Conservation (phyloP, 2,888 invertebrate species). For the Tyria jacobaeae region DNA sequence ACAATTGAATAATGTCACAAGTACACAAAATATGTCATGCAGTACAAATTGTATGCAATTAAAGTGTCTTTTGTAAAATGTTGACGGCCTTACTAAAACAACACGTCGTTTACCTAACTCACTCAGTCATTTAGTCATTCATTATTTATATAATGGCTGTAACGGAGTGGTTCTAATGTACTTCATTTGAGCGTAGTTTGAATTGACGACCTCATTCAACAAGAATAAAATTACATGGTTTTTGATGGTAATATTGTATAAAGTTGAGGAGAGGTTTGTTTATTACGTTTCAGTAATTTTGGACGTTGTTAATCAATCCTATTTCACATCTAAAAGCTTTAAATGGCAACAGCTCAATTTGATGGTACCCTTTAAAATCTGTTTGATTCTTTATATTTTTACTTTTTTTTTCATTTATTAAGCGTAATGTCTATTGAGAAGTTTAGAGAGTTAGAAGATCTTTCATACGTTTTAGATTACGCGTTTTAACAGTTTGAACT, state of each 20-base stretch:
- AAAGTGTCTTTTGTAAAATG: conserved; percentile 54
- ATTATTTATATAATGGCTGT: conserved; percentile 57
- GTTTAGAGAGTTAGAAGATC: background rate
- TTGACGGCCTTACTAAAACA: conserved; percentile 46
- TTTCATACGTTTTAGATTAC: background rate
- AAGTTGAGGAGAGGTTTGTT: background rate
- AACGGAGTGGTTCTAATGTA: conserved; percentile 6
- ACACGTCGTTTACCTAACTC: conserved; percentile 54
- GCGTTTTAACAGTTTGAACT: background rate
- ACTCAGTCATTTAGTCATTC: conserved; percentile 61
- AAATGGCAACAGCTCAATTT: no score
- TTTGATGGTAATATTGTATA: background rate
- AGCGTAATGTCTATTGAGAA: no score
- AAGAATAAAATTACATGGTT: background rate
- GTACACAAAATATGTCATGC: conserved; percentile 43
- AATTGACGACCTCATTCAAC: conserved; percentile 3
- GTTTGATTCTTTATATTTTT: no score
- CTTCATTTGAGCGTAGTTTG: conserved; percentile 4
- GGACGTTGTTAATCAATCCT: no score
- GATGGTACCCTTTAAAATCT: no score
- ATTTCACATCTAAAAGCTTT: no score
- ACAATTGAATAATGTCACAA: conserved; percentile 35
- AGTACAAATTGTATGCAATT: conserved; percentile 54
- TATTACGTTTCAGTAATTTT: no score
- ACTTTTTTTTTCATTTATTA: no score